Evolutionary conservation across 2,797 vertebrate species (phyloP), one percentile per base, ranked within the genome.

Genomic region (Poecilia gillii): DNA sequence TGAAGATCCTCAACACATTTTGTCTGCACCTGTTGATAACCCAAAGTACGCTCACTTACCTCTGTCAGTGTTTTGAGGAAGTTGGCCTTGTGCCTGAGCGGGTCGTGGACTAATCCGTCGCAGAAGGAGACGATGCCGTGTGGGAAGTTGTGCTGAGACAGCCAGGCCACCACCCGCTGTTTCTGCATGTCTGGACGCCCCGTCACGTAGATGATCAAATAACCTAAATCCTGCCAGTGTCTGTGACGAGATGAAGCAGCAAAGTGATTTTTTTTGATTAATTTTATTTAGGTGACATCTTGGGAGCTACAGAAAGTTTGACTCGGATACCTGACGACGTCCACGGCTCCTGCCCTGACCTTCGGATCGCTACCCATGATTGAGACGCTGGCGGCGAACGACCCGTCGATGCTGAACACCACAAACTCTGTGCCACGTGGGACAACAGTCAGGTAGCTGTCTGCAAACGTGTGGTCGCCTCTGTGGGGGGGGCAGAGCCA

Each of bases 311-410:
- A 53, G 13, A 72, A 43, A 75, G 23, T 55, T 57, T 23, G 51
- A 39, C 71, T 16, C 4, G 0, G 82, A 84, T 94, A 99, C 99
- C 99, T 98, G 90, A 99, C 99, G 16, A 99, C 98, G 0, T 99
- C 99, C 57, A 99, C 99, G 0, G 98, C 99, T 84, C 99, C 99
- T 0, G 99, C 97, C 0, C 99, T 95, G 82, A 99, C 99, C 95
- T 99, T 99, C 80, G 99, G 99, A 91, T 99, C 99, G 0, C 98
- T 99, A 87, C 99, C 99, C 99, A 99, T 99, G 93, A 99, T 99
- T 12, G 99, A 99, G n/a, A 99, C 98, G 0, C 99, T 99, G 92
- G 99, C 99, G 0, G 99, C 98, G 36, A 99, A 99, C 75, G 99
- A 99, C 68, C 99, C 98, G 0, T 99, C 98, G 0, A 99, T 99